Evolutionary conservation across 2,888 invertebrate species (phyloP).

Genomic region (Ashinkailepas kermadecensis): DNA sequence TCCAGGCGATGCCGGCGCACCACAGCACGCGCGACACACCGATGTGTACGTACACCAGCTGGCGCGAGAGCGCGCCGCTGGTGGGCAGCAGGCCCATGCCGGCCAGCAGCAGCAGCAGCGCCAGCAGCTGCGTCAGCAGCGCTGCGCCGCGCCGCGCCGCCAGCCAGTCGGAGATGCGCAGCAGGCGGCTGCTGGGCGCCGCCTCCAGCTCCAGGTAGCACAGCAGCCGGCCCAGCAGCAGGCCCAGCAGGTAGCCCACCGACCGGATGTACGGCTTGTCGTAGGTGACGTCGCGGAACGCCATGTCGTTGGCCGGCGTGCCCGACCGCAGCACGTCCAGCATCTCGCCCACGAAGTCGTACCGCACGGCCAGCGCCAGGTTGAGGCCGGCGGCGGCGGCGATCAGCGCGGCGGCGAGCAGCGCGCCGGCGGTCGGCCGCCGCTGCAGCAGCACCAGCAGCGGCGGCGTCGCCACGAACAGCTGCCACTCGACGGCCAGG

Average conservation of each 20-base stretch:
- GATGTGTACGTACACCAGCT: not conserved
- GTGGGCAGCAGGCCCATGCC: constrained; percentile 10
- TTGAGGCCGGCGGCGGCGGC: not conserved
- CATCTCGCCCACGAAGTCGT: constrained; percentile 19
- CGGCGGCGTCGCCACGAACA: not conserved
- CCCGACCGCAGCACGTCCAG: constrained; percentile 8
- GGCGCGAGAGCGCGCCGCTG: not conserved
- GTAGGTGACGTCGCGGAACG: constrained; percentile 20
- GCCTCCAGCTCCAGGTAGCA: constrained; percentile 6
- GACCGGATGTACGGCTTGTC: constrained; percentile 20
- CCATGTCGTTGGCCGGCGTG: not conserved
- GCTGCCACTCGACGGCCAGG: constrained; percentile 22
- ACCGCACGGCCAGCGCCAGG: not conserved
- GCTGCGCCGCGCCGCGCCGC: not conserved
- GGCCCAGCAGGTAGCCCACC: constrained; percentile 16
- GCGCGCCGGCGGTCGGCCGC: not conserved
- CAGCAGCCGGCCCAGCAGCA: not conserved
- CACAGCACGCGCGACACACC: not conserved
- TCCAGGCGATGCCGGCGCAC: not conserved
- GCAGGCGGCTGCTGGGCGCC: not conserved
- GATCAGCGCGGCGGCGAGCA: not conserved
- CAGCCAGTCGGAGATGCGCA: not conserved
- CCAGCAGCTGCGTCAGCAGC: not conserved
- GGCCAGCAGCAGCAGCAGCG: not conserved
- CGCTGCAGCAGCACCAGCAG: constrained; percentile 2